A percentile compares a stretch with the other conserved stretches of the same genome.
phyloP scores from a whole-genome alignment of 2,888 invertebrate genomes.

The Imbricaverruca yamaguchii region DNA sequence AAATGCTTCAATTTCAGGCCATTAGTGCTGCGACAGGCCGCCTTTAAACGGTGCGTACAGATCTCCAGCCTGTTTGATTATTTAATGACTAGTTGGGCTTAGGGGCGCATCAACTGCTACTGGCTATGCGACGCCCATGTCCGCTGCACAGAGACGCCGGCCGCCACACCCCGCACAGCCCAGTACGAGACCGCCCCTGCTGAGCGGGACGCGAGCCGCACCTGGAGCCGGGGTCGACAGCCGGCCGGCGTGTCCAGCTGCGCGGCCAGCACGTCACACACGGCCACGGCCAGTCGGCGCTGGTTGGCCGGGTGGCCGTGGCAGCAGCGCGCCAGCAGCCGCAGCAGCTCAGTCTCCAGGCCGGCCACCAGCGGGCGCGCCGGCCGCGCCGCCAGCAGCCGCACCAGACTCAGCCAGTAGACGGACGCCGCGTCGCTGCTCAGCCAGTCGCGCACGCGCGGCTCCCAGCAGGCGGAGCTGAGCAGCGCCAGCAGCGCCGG shows the following conservation, averaged over 20 bases:
- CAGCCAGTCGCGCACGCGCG: constrained; percentile 78
- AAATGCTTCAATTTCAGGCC: too few species aligned
- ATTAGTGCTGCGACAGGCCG: too few species aligned
- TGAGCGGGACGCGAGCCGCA: constrained; percentile 43
- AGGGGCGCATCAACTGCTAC: too few species aligned
- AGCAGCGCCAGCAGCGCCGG: constrained; percentile 64
- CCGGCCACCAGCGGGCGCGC: constrained; percentile 33
- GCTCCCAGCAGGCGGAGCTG: constrained; percentile 68
- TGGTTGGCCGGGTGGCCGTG: constrained; percentile 79
- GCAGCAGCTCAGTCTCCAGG: constrained; percentile 57
- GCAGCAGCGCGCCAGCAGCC: constrained; percentile 72
- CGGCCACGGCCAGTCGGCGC: constrained; percentile 66
- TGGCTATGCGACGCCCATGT: too few species aligned
- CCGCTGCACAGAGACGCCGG: too few species aligned
- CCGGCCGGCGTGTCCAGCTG: constrained; percentile 24
- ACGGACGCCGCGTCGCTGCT: constrained; percentile 66
- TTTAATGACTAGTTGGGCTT: too few species aligned
- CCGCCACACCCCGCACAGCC: too few species aligned
- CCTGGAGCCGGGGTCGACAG: constrained; percentile 35
- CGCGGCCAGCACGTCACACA: constrained; percentile 59
- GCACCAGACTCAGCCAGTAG: constrained; percentile 79
- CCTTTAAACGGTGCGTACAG: too few species aligned
- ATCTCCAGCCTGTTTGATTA: too few species aligned
- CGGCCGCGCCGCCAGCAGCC: constrained; percentile 54
- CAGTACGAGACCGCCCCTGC: too few species aligned